A percentile compares a stretch with the other conserved stretches of the same genome.
Evolutionary conservation across 2,888 invertebrate genomes (phyloP).

Genomic region (Ichneumoninae sp.): DNA sequence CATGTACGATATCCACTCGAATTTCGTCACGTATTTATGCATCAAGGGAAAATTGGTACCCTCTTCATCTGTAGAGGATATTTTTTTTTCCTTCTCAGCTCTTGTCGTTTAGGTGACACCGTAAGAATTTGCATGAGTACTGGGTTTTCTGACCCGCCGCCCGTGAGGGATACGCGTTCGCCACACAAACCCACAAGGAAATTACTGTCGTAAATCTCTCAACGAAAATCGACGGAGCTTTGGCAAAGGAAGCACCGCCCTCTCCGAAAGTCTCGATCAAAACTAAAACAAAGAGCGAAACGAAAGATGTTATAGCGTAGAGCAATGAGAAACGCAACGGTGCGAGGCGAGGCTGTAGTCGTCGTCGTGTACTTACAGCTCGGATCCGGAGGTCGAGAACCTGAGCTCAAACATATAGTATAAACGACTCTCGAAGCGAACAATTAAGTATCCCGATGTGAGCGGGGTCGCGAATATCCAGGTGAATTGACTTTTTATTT

Average conservation of each 20-base stretch:
- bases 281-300: not conserved
- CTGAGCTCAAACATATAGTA: constrained; percentile 32
- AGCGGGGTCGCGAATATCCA: constrained; percentile 50
- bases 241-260: not conserved
- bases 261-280: not conserved
- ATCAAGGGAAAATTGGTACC: constrained; percentile 47
- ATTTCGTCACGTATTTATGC: constrained; percentile 48
- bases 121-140: constrained; percentile 23
- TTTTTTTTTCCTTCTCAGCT: not conserved
- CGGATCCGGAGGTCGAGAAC: constrained; percentile 57
- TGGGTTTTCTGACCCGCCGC: not conserved
- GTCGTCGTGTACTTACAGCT: not conserved
- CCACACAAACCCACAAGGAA: not conserved
- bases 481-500: constrained; percentile 57
- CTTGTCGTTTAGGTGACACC: not conserved
- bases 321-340: constrained; percentile 3
- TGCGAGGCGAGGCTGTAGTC: not conserved
- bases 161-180: no score
- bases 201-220: not conserved
- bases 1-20: not conserved
- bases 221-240: not conserved
- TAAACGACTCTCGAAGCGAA: constrained; percentile 14
- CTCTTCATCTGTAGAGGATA: not conserved
- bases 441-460: constrained; percentile 52
- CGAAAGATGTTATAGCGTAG: not conserved